Base-by-base conservation (phyloP, 2,888 invertebrate species). In the Antheraea yamamai region DNA sequence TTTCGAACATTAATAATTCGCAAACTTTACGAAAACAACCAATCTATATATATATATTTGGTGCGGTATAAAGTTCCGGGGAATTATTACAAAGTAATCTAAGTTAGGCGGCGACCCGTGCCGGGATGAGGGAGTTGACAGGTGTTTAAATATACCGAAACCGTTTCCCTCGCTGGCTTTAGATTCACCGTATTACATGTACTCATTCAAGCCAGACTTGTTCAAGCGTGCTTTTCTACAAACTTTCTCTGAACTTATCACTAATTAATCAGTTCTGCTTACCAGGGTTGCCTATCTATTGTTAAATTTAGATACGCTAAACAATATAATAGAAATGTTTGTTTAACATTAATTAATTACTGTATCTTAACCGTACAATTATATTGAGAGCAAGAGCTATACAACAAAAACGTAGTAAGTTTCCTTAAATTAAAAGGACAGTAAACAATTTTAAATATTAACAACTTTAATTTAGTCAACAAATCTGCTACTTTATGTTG, bases 1-100 rank as follows among this genome's bases (percentile, higher is more conserved):
- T 84, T 47, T 85, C 81, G 81, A 82, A 85, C 87, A 91, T 92
- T 92, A 91, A 91, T 91, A 90, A 90, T 89, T 87, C 85, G 81
- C 87, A 82, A 89, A 91, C 87, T 89, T 88, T 80, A 84, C 88
- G 88, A 89, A 89, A 89, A 89, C 89, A 86, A 83, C 86, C 88
- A 91, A 91, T 92, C 89, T 90, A 39, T 39, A 39, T 39, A 90
- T 90, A 90, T 90, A 88, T 85, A 89, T 91, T 89, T 89, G 85
- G 87, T 88, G 88, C 89, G 85, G 88, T 89, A 87, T 88, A 87
- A 89, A 88, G 90, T 90, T 89, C 88, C 86, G 85, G 84, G 80
- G 87, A 87, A 91, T 93, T 91, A 93, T 93, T 94, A 92, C 91
- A 91, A 92, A 92, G 94, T 92, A 93, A 94, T 94, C 91, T 92